These are phyloP conservation scores for Volucella inanis DNA, from an alignment of 2,888 invertebrate species.

Conservation along the genomic window DNA sequence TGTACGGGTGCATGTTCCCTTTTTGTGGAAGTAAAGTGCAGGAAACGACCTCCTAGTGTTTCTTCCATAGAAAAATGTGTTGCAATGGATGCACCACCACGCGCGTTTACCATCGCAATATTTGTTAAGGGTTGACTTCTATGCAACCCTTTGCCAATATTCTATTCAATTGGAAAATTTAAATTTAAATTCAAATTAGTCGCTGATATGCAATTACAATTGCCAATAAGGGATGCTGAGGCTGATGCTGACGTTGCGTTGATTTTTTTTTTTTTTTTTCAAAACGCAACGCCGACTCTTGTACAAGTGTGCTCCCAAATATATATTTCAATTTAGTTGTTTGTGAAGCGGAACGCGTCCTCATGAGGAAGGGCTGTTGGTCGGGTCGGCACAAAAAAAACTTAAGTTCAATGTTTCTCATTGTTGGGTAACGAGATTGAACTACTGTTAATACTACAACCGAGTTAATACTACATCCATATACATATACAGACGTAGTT, in stretches of 20 bases:
- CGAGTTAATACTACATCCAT: too few relatives aligned
- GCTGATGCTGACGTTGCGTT: constrained; percentile 4
- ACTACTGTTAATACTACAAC: too few relatives aligned
- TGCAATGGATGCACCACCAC: constrained; percentile 48
- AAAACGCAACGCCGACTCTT: constrained; percentile 32
- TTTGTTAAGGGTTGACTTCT: constrained; percentile 56
- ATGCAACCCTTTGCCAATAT: constrained; percentile 45
- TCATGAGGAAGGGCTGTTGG: not conserved
- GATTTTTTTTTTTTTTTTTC: constrained; percentile 37
- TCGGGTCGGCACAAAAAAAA: constrained; percentile 29
- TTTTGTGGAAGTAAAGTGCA: constrained; percentile 54
- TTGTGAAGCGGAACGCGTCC: constrained; percentile 25
- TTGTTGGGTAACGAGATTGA: constrained; percentile 41
- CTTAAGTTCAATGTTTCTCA: constrained; percentile 67
- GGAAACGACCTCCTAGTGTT: constrained; percentile 50
- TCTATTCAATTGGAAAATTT: constrained; percentile 75
- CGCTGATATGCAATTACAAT: constrained; percentile 73
- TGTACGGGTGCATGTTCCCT: constrained; percentile 15
- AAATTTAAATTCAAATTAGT: constrained; percentile 77
- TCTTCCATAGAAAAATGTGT: constrained; percentile 42
- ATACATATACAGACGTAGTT: too few relatives aligned
- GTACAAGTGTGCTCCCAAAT: constrained; percentile 47
- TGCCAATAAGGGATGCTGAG: constrained; percentile 57
- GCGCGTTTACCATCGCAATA: constrained; percentile 54
- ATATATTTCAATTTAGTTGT: constrained; percentile 60